Evolutionary conservation across 2,797 vertebrate genomes (phyloP).

Genomic region (Cygnus olor): DNA sequence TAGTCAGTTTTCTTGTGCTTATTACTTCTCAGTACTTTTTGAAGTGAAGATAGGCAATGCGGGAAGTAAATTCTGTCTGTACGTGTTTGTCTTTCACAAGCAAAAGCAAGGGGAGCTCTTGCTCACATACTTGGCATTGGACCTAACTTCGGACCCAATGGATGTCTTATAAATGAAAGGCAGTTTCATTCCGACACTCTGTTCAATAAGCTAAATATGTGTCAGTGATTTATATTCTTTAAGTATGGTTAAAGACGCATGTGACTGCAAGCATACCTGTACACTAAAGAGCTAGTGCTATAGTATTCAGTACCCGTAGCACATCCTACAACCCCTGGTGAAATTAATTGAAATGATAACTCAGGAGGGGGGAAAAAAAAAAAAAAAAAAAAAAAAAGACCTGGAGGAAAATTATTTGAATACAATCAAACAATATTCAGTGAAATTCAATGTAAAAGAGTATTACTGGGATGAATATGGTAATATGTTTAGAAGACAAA

Average conservation of each 20-base stretch:
- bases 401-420: background rate
- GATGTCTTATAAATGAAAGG: background rate
- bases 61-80: background rate
- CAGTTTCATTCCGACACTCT: background rate
- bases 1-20: background rate
- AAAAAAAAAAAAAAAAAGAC: background rate
- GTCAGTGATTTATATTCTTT: background rate
- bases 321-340: background rate
- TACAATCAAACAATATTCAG: background rate
- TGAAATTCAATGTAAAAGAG: background rate
- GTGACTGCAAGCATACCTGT: background rate
- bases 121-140: background rate
- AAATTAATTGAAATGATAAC: background rate
- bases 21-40: background rate
- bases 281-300: background rate
- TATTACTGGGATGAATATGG: background rate
- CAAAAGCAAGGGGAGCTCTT: background rate
- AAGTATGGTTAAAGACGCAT: background rate
- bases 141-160: background rate
- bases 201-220: background rate
- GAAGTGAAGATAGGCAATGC: background rate
- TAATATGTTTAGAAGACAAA: background rate
- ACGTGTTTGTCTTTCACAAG: background rate
- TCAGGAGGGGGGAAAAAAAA: fast-evolving
- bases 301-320: background rate